A percentile compares a stretch with the other conserved stretches of the same genome.
Evolutionary conservation across 2,888 invertebrate genomes (phyloP).

Genomic region (Pyrocoelia pectoralis): DNA sequence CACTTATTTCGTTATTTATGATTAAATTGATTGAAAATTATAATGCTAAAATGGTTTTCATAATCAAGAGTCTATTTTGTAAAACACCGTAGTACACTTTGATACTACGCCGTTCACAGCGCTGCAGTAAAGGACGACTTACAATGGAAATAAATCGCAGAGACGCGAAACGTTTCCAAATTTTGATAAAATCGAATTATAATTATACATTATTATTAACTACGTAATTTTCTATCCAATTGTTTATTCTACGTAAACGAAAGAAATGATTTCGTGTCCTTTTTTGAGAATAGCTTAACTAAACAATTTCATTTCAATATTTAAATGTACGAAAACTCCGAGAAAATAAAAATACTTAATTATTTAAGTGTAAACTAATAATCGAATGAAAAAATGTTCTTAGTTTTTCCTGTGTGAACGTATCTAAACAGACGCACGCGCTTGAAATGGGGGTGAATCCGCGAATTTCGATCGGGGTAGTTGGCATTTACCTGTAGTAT

Average conservation of each 20-base stretch:
- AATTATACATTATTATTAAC: too few species aligned
- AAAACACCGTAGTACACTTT: slow-evolving; percentile 49
- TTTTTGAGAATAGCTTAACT: too few species aligned
- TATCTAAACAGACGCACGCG: slow-evolving; percentile 47
- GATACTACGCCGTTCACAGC: slow-evolving; percentile 50
- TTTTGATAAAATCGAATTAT: background rate
- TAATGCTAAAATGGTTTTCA: slow-evolving; percentile 39
- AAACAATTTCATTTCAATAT: too few species aligned
- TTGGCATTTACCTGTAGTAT: slow-evolving; percentile 34
- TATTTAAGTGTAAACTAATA: background rate
- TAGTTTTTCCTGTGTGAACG: slow-evolving; percentile 44
- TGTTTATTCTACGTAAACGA: too few species aligned
- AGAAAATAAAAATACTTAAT: too few species aligned
- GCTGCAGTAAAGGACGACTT: slow-evolving; percentile 44
- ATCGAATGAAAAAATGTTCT: background rate
- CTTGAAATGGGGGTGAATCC: slow-evolving; percentile 43
- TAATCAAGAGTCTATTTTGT: slow-evolving; percentile 48
- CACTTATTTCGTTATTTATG: slow-evolving; percentile 25
- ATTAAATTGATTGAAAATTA: slow-evolving; percentile 28
- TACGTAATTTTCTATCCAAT: too few species aligned
- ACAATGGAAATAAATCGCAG: slow-evolving; percentile 43
- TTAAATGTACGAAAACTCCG: too few species aligned
- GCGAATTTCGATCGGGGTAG: slow-evolving; percentile 51
- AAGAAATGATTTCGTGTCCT: too few species aligned
- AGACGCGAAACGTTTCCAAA: background rate